A percentile compares a stretch with the other conserved stretches of the same genome.
Conservation (phyloP, 2,888 invertebrate genomes). For the Drosophila lutescens region DNA sequence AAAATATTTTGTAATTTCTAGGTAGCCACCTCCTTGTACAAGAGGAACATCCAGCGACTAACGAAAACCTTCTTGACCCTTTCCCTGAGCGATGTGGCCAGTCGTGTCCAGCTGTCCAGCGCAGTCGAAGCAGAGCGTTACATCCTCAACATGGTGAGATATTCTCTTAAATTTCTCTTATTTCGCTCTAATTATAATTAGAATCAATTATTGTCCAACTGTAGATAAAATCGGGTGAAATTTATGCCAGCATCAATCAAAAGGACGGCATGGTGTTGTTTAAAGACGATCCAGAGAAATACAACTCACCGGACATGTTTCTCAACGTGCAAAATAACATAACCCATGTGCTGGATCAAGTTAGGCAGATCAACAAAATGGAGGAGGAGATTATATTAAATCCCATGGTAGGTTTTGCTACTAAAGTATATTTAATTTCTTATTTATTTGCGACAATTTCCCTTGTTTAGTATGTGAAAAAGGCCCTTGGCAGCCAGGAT, state of each 20-base stretch:
- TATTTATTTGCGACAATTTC: background rate
- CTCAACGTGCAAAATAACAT: constrained; percentile 94
- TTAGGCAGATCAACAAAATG: constrained; percentile 95
- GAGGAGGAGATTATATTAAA: constrained; percentile 97
- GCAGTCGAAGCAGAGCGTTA: constrained; percentile 96
- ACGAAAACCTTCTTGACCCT: constrained; percentile 92
- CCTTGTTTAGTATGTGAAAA: constrained; percentile 86
- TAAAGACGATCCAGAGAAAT: constrained; percentile 97
- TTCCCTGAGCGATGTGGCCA: constrained; percentile 89
- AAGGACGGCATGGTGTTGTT: constrained; percentile 99
- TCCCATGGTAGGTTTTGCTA: constrained; percentile 87
- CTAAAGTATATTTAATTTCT: constrained; percentile 48
- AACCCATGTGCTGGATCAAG: constrained; percentile 93
- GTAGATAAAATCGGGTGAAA: constrained; percentile 98
- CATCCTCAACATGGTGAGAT: constrained; percentile 94
- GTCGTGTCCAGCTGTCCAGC: constrained; percentile 93
- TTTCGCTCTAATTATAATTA: background rate
- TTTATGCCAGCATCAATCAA: constrained; percentile 98
- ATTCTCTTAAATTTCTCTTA: background rate
- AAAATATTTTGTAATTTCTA: constrained; percentile 81
- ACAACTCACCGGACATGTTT: constrained; percentile 94
- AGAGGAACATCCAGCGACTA: constrained; percentile 97
- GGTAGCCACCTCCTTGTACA: constrained; percentile 95
- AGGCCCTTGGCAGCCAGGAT: constrained; percentile 87
- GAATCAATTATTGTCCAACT: background rate